Evolutionary conservation across 2,113 vertebrate species (phyloP).

Genomic region (Xyliphius kryptos): DNA sequence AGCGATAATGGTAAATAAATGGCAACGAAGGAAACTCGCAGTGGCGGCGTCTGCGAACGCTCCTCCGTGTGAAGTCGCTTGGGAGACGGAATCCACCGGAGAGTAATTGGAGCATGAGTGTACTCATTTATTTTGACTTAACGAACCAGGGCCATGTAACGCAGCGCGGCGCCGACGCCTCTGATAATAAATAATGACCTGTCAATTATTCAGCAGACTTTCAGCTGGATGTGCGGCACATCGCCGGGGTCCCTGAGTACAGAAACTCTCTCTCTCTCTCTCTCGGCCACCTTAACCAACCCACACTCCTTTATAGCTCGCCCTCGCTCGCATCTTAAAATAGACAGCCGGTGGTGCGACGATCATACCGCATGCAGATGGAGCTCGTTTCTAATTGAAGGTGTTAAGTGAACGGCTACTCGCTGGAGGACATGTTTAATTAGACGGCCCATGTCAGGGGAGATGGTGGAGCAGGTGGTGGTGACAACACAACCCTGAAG

Average conservation of each 20-base stretch:
- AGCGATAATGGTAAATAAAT: constrained; percentile 59
- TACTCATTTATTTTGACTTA: constrained; percentile 55
- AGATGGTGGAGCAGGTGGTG: constrained; percentile 34
- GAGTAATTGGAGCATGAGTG: constrained; percentile 51
- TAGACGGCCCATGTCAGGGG: constrained; percentile 48
- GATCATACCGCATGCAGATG: constrained; percentile 41
- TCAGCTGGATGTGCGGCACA: constrained; percentile 33
- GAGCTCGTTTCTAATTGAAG: constrained; percentile 58
- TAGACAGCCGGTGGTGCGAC: constrained; percentile 28
- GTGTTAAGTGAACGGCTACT: constrained; percentile 57
- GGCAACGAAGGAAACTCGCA: constrained; percentile 38
- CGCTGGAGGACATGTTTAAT: constrained; percentile 60
- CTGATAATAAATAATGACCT: constrained; percentile 43
- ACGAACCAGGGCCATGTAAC: constrained; percentile 47
- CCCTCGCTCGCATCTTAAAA: constrained; percentile 19
- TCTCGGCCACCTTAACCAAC: constrained; percentile 11
- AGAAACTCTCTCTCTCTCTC: constrained; percentile 21
- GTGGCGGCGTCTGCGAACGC: constrained; percentile 36
- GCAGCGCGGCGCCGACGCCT: constrained; percentile 35
- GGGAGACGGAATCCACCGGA: constrained; percentile 52
- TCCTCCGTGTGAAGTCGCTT: constrained; percentile 43
- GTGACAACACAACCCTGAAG: too few species aligned
- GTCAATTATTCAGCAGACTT: constrained; percentile 41
- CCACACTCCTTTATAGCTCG: too few species aligned
- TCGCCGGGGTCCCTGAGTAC: constrained; percentile 22